Percentiles rank a stretch among this genome's conserved stretches.
Conservation (phyloP, 2,797 vertebrate species). For the Pogoniulus pusillus region DNA sequence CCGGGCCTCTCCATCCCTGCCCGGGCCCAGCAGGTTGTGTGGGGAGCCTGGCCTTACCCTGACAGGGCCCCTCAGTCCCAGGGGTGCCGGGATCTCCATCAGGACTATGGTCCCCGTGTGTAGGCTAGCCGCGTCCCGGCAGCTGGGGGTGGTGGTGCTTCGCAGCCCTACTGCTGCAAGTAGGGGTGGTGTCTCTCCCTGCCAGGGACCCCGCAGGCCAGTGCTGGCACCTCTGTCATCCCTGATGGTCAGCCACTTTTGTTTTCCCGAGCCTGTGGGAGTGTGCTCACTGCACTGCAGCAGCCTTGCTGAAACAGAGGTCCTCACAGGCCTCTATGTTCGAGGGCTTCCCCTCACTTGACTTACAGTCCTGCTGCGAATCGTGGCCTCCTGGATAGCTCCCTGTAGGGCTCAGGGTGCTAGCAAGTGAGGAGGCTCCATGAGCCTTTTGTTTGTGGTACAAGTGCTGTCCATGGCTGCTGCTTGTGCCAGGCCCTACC, state of each 20-base stretch:
- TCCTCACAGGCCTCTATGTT: accelerated
- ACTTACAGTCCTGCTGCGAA: neutral
- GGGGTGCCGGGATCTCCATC: neutral
- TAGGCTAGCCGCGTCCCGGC: accelerated
- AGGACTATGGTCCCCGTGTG: neutral
- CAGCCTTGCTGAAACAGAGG: neutral
- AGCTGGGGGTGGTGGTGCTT: no score
- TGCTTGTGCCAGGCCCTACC: neutral
- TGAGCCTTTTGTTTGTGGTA: neutral
- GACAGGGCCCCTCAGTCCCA: neutral
- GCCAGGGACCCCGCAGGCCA: accelerated
- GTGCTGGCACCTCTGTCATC: accelerated
- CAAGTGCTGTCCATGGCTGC: accelerated
- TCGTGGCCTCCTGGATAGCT: accelerated
- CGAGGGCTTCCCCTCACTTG: neutral
- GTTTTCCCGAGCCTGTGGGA: neutral
- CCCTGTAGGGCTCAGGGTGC: neutral
- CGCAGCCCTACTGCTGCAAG: accelerated
- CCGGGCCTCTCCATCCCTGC: neutral
- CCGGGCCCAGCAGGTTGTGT: neutral
- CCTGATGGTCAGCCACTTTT: accelerated
- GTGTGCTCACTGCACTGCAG: neutral
- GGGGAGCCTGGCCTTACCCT: neutral
- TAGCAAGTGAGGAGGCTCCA: accelerated
- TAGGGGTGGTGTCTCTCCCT: neutral